These are phyloP conservation scores for Bellardia bayeri DNA, from an alignment of 2,888 invertebrate species.

Conservation along the genomic window DNA sequence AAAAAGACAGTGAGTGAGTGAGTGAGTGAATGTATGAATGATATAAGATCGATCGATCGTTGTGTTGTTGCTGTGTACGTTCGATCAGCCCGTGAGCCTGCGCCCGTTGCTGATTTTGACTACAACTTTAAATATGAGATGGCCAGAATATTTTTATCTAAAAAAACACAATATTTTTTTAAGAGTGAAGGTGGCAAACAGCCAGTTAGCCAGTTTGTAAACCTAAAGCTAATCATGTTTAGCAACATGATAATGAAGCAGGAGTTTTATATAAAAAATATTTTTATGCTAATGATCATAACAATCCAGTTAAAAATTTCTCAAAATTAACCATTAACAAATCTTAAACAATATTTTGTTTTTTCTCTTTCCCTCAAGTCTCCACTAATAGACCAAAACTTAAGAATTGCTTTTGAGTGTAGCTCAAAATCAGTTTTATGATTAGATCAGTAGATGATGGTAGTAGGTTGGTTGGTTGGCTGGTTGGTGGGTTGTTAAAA, in stretches of 20 bases:
- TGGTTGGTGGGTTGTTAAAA: constrained; percentile 44
- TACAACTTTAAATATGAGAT: constrained; percentile 25
- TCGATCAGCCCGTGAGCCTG: not conserved
- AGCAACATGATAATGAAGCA: not conserved
- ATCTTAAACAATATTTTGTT: not conserved
- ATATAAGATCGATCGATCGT: constrained; percentile 62
- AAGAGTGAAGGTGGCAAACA: constrained; percentile 53
- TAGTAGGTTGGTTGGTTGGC: constrained; percentile 16
- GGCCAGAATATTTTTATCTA: constrained; percentile 48
- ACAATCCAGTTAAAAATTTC: not conserved
- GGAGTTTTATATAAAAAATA: constrained; percentile 24
- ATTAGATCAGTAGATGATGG: constrained; percentile 33
- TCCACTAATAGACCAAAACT: not conserved
- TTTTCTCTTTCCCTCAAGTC: not conserved
- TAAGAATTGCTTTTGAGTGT: not conserved
- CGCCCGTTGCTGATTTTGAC: not conserved
- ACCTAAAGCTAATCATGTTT: not conserved
- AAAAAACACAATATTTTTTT: not conserved
- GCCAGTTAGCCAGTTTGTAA: not conserved
- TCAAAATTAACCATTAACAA: constrained; percentile 50
- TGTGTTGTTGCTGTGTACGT: not conserved
- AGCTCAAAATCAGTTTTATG: constrained; percentile 29
- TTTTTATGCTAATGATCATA: constrained; percentile 58
- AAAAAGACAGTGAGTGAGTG: constrained; percentile 56
- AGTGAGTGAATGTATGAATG: constrained; percentile 54